Evolutionary conservation across 2,113 vertebrate species (phyloP), one percentile per base, ranked within the genome.

Genomic region (Marmota monax): DNA sequence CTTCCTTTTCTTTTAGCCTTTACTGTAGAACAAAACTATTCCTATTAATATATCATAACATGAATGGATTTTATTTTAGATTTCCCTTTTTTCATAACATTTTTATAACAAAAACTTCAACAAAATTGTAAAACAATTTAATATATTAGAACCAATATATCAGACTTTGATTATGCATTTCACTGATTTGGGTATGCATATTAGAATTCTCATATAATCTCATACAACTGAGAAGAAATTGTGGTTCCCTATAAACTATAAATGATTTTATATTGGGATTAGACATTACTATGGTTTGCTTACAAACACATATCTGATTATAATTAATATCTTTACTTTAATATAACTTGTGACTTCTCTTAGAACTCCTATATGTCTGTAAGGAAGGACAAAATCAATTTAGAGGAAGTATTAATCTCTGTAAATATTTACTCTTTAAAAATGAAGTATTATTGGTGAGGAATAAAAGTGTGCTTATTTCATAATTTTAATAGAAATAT

Each of bases 201-300:
- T 67, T 80, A 34, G 56, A 48, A 45, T 85, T 85, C 29, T 96
- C n/a, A 82, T 56, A 39, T 73, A 96, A 69, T 78, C 90, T 4
- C 73, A 58, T 51, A 10, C 2, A 87, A 63, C 73, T 45, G 23
- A 1, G 18, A 89, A 63, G 29, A 88, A 76, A 88, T 74, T 42
- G 67, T 5, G 16, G 2, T 73, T 63, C 7, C 58, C 11, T 86
- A 73, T 61, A 5, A 89, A 72, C 14, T 82, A 87, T 73, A 0
- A 61, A 89, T 56, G 70, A 51, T 72, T 88, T 84, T 39, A 56
- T 77, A 73, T 3, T 42, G 83, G 22, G 4, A 1, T 91, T 69
- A 42, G 3, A 87, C 1, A 84, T n/a, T 87, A 37, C 17, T 53
- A 16, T 90, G 5, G 34, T 74, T 85, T 7, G 27, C 12, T 53